A percentile compares a stretch with the other conserved stretches of the same genome.
Evolutionary conservation across 92 coral and sea anemone species (phyloP).

Genomic region (Meandrina meandrites): DNA sequence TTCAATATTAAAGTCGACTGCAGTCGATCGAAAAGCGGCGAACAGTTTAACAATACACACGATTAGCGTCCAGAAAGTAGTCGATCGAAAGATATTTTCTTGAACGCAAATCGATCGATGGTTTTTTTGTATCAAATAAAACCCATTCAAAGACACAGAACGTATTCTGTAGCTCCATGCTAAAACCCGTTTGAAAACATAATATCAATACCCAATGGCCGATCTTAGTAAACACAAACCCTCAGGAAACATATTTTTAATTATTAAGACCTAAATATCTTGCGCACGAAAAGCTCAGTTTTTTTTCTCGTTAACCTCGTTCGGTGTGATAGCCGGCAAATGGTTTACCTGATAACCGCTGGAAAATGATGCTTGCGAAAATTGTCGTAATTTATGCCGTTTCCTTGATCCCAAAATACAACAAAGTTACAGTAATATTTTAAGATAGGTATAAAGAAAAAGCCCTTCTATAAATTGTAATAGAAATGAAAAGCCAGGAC

Average conservation of each 20-base stretch:
- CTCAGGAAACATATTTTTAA: background rate
- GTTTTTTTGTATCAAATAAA: background rate
- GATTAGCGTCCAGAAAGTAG: background rate
- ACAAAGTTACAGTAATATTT: background rate
- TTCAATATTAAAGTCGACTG: background rate
- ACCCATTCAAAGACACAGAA: no score
- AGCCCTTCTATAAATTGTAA: background rate
- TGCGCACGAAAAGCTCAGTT: background rate
- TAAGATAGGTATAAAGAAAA: background rate
- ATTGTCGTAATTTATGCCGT: background rate
- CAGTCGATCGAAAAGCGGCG: background rate
- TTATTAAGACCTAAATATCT: background rate
- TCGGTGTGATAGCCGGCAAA: background rate
- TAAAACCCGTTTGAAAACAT: background rate
- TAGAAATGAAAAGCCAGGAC: background rate
- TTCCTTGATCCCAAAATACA: background rate
- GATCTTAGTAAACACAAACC: background rate
- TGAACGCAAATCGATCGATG: background rate
- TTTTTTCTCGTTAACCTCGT: background rate
- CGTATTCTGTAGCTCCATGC: background rate
- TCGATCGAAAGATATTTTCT: background rate
- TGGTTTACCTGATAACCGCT: background rate
- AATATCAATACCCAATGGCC: background rate
- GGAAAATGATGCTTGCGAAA: background rate
- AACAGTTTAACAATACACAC: background rate